Conservation (phyloP, 1,140 invertebrate genomes). For the Ooceraea biroi region DNA sequence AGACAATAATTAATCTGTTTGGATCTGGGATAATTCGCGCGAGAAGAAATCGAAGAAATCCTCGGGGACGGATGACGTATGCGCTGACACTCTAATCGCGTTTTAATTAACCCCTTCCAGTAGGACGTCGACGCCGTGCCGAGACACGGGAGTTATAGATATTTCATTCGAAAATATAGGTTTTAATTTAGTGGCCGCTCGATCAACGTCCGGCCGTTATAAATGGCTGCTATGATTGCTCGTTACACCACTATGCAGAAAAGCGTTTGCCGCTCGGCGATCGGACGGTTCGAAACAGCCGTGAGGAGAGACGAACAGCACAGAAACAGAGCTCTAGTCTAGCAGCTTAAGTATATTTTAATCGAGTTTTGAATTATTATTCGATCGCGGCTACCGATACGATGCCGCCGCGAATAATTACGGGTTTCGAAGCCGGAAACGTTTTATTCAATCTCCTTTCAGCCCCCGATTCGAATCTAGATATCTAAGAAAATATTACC, state of each 20-base stretch:
- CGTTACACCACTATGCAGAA: slow-evolving; percentile 56
- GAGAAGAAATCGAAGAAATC: slow-evolving; percentile 52
- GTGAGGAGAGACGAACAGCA: background rate
- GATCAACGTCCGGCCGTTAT: slow-evolving; percentile 58
- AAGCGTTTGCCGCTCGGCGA: slow-evolving; percentile 38
- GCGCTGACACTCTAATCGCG: slow-evolving; percentile 60
- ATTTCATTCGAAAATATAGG: slow-evolving; percentile 63
- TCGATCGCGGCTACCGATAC: slow-evolving; percentile 36
- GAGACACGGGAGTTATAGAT: slow-evolving; percentile 59
- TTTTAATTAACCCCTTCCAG: slow-evolving; percentile 62
- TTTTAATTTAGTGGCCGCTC: slow-evolving; percentile 58
- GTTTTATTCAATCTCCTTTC: background rate
- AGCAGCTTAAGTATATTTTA: slow-evolving; percentile 40
- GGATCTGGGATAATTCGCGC: slow-evolving; percentile 28
- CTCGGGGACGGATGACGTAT: slow-evolving; percentile 38
- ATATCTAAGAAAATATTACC: slow-evolving; percentile 25
- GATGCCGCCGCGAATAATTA: slow-evolving; percentile 1
- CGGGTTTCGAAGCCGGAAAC: slow-evolving; percentile 15
- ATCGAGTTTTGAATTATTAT: slow-evolving; percentile 57
- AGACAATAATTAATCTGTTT: slow-evolving; percentile 37
- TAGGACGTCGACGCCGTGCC: slow-evolving; percentile 56
- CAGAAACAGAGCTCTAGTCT: slow-evolving; percentile 39
- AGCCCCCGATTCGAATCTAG: background rate
- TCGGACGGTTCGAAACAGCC: slow-evolving; percentile 3
- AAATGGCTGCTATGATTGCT: slow-evolving; percentile 59